Evolutionary conservation across 2,888 invertebrate species (phyloP), one percentile per base, ranked within the genome.

Genomic region (Priapulus caudatus): DNA sequence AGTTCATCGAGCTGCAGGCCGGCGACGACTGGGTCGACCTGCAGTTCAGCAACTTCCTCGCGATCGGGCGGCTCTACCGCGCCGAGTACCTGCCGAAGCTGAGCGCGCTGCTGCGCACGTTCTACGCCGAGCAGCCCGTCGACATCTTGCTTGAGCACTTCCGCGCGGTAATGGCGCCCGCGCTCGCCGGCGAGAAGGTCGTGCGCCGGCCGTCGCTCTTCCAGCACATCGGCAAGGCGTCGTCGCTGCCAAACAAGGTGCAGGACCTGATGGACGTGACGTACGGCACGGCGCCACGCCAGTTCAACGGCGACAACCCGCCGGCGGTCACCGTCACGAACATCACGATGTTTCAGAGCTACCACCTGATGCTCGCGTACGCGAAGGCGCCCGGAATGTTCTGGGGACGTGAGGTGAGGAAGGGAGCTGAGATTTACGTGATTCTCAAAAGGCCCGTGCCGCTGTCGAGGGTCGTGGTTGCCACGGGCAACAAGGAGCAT

Each of bases 21-120:
- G 48, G 52, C 1, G 54, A 57, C 19, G 56, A 60, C 23, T 70
- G 70, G 70, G 61, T 65, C 22, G 61, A 66, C 10, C 52, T 69
- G 19, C 65, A 68, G 50, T 68, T 69, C 52, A 62, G 64, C 20
- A 61, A 64, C 23, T 67, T 69, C 43, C 60, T 67, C 20, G 66
- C 67, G 43, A 70, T 70, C 24, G 70, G 70, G 0, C 64, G 67
- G 50, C 57, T 69, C 10, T 63, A 68, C 50, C 61, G 60, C 16
- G 62, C 61, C 16, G 23, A 49, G 3, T 64, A 66, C 55, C 54
- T 69, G 23, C 56, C 58, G 20, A 57, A 59, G 45, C 59, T 67
- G 10, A 58, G 58, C 45, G 60, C 60, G 21, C 60, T 66, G 48
- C 56, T 66, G 20, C 47, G 60, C 5, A 57, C 64, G 54, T 67